phyloP scores from a whole-genome alignment of 1,140 invertebrate genomes.

The Diabrotica undecimpunctata region DNA sequence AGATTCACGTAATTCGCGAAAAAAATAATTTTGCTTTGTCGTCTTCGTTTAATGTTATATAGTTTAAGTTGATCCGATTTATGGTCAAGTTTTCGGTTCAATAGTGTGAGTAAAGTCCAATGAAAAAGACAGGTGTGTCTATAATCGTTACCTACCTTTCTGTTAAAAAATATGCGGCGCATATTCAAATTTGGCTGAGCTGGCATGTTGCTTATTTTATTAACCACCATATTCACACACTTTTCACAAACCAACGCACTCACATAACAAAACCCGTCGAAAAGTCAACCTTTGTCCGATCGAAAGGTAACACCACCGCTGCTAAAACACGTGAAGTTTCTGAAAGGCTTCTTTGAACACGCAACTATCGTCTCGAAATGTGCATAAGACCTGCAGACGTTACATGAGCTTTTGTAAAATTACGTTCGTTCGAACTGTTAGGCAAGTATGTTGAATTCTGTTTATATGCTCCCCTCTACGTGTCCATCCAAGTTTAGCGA shows the following conservation, averaged over 20 bases:
- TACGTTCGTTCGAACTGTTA: conserved; percentile 19
- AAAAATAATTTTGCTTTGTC: too few relatives aligned
- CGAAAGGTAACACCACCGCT: conserved; percentile 5
- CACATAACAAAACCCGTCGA: conserved; percentile 25
- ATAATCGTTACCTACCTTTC: conserved; percentile 23
- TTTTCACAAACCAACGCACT: conserved; percentile 15
- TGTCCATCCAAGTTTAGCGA: conserved; percentile 15
- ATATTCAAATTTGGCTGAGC: conserved; percentile 37
- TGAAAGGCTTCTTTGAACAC: neutral
- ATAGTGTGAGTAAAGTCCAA: too few relatives aligned
- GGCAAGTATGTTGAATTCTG: conserved; percentile 7
- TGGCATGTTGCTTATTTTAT: conserved; percentile 34
- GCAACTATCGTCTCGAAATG: too few relatives aligned
- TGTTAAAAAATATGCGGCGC: conserved; percentile 34
- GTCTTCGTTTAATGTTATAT: too few relatives aligned
- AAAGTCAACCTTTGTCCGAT: too few relatives aligned
- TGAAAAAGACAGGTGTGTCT: too few relatives aligned
- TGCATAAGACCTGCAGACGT: neutral
- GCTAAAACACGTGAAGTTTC: conserved; percentile 11
- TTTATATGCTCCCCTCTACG: conserved; percentile 32
- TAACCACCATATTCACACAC: conserved; percentile 35
- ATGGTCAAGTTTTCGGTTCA: too few relatives aligned
- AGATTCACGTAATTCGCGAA: too few relatives aligned
- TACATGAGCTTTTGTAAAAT: conserved; percentile 7
- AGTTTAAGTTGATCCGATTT: too few relatives aligned